Evolutionary conservation across 2,113 vertebrate species (phyloP).

Genomic region (Irena cyanogastra): DNA sequence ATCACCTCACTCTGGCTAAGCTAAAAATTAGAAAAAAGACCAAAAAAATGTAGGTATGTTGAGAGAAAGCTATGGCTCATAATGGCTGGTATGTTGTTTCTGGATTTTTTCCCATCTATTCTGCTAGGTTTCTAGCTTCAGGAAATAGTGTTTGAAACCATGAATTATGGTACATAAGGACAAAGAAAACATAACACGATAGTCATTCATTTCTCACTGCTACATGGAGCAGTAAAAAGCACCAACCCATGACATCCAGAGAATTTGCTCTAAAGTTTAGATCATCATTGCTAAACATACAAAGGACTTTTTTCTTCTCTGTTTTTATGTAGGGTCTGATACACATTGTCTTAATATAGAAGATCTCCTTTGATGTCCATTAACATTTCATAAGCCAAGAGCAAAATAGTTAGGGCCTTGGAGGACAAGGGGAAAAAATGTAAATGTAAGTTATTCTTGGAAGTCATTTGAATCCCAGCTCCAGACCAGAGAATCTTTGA

Average conservation of each 20-base stretch:
- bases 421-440: background rate
- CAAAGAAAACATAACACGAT: background rate
- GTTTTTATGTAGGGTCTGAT: background rate
- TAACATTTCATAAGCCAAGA: background rate
- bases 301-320: background rate
- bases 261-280: background rate
- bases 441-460: constrained; percentile 4
- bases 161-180: background rate
- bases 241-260: background rate
- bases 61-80: background rate
- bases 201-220: background rate
- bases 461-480: background rate
- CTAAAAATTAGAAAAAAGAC: background rate
- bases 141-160: constrained; percentile 5
- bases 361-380: background rate
- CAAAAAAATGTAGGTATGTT: background rate
- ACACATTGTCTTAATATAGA: background rate
- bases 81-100: constrained; percentile 2
- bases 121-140: background rate
- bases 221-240: background rate
- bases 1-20: background rate
- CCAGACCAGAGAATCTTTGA: constrained; percentile 16
- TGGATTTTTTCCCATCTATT: background rate
- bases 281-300: background rate
- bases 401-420: background rate